phyloP scores from a whole-genome alignment of 2,113 vertebrate species.

The Notiomystis cincta region DNA sequence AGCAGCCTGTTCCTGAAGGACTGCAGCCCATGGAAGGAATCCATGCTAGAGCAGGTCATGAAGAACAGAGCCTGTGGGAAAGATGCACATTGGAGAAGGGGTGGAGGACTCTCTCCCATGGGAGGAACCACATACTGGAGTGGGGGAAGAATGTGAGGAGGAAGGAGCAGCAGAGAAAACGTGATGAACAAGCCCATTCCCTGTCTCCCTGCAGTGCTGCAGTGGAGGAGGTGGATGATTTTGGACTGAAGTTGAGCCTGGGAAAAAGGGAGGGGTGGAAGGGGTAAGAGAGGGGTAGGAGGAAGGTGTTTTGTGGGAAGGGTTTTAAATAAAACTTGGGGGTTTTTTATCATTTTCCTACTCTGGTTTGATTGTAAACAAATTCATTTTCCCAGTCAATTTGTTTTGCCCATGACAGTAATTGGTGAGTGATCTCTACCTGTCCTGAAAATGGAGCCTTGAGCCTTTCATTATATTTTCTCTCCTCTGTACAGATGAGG shows the following conservation, averaged over 20 bases:
- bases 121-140: background rate
- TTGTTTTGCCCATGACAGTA: background rate
- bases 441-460: background rate
- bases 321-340: background rate
- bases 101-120: background rate
- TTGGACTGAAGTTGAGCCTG: background rate
- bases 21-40: background rate
- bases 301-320: background rate
- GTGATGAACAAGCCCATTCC: background rate
- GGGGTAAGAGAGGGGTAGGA: background rate
- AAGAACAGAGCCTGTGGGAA: background rate
- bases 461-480: background rate
- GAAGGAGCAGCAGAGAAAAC: background rate
- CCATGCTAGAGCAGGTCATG: fast-evolving
- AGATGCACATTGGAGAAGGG: background rate
- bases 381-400: background rate
- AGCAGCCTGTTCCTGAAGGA: background rate
- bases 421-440: too few relatives aligned
- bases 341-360: background rate
- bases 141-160: background rate
- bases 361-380: background rate
- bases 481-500: background rate
- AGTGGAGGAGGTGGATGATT: background rate
- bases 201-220: background rate
- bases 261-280: background rate